These are phyloP conservation scores for Ardeotis arabs DNA, from an alignment of 2,113 vertebrate species.

Conservation along the genomic window DNA sequence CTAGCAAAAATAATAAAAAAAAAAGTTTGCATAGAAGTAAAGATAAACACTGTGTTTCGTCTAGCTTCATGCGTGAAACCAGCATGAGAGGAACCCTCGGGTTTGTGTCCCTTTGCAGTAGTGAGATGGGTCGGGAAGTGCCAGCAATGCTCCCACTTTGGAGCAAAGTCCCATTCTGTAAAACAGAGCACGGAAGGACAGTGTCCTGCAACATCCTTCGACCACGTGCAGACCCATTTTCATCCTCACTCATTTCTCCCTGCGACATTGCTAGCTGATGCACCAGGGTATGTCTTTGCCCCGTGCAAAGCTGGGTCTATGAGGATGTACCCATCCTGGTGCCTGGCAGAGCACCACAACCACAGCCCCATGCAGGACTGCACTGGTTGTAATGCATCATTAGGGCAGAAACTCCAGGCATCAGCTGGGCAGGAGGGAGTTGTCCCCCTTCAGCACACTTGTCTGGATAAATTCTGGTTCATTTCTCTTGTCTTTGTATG, in stretches of 20 bases:
- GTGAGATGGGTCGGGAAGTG: not conserved
- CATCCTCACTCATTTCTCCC: fast-evolving
- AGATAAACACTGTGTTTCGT: not conserved
- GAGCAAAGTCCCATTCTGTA: not conserved
- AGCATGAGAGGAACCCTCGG: not conserved
- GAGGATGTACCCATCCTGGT: fast-evolving
- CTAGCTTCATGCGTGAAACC: not conserved
- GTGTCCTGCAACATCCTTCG: not conserved
- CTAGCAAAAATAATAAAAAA: not conserved
- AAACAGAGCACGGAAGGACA: not conserved
- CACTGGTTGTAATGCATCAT: fast-evolving
- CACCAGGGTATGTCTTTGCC: not conserved
- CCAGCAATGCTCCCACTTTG: not conserved
- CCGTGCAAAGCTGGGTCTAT: not conserved
- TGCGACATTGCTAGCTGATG: not conserved
- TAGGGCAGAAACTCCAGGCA: not conserved
- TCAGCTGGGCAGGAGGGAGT: not conserved
- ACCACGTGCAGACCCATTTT: not conserved
- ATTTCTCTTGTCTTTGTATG: not conserved
- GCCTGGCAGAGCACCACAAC: no score
- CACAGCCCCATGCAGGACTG: fast-evolving
- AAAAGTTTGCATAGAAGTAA: not conserved
- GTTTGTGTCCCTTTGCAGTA: not conserved
- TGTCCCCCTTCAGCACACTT: not conserved
- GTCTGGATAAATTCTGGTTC: not conserved